Base-by-base conservation (phyloP, 2,888 invertebrate species). In the Tanytarsus gracilentus region DNA sequence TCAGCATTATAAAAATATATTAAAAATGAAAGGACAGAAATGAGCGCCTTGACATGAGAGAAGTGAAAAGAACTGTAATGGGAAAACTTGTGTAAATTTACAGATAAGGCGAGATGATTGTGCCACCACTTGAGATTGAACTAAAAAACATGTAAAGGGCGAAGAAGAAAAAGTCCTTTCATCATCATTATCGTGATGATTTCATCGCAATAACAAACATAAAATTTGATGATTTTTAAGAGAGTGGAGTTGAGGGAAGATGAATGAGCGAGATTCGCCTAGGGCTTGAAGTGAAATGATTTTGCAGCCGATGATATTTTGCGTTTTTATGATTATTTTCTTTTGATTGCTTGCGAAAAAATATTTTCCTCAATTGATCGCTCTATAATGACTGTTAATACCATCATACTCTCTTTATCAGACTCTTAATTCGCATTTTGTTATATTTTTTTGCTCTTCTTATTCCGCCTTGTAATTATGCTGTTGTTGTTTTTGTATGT, bases 401-500 rank as follows among this genome's bases (percentile, higher is more conserved):
- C 36, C 55, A 21, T 33, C 55, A 39, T 3, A 25, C 25, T 25
- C 11, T 40, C 18, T 36, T 7, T 36, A 36, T 36, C 4, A 8
- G 3, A 8, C 14, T 6, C 14, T 27, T 21, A 36, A 40, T 40
- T 23, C 30, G 21, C 16, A 8, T 30, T 11, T 39, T 23, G 30
- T 29, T 30, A 18, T 51, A 16, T 14, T 16, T 51, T n/a, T 21
- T 16, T 50, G 27, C 36, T 14, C 9, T 49, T 39, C 14, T 55
- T 29, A 18, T n/a, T 55, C 55, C 55, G 55, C 55, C 55, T 55
- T 55, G 55, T 55, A 55, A 40, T 55, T 55, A 55, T 55, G 39
- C 25, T 40, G 33, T 14, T 30, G 7, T 49, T 21, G 23, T 25
- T 23, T 25, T 23, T 23, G n/a, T n/a, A 16, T 36, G 16, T 36